Evolutionary conservation across 1,140 invertebrate species (phyloP).

Genomic region (Hirudo medicinalis): DNA sequence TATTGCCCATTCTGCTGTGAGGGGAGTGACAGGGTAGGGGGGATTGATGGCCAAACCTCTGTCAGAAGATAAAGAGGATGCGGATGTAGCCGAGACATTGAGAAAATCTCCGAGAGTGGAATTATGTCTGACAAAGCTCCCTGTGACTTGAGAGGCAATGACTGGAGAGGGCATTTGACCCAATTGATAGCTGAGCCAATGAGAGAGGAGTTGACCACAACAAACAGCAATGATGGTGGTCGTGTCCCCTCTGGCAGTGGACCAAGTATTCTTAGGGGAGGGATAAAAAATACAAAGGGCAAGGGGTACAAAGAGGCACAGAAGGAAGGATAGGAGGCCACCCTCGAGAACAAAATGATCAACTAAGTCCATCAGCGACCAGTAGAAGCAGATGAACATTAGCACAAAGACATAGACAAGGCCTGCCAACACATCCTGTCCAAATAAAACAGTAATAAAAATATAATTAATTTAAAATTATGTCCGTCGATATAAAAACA

Average conservation of each 20-base stretch:
- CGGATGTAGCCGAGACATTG: neutral
- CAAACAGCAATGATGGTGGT: conserved; percentile 62
- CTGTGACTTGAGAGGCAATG: conserved; percentile 23
- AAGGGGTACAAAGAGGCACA: conserved; percentile 52
- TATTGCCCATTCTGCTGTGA: conserved; percentile 60
- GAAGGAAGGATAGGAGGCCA: conserved; percentile 51
- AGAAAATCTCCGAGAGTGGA: conserved; percentile 18
- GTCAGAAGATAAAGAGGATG: too few species aligned
- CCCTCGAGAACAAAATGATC: conserved; percentile 58
- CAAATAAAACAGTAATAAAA: neutral
- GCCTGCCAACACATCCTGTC: conserved; percentile 45
- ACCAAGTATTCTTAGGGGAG: conserved; percentile 42
- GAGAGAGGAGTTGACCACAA: conserved; percentile 62
- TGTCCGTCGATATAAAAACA: too few species aligned
- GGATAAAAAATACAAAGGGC: conserved; percentile 54
- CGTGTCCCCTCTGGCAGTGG: conserved; percentile 61
- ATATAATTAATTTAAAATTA: neutral
- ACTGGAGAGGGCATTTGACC: conserved; percentile 47
- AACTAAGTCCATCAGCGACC: conserved; percentile 58
- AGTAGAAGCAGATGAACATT: conserved; percentile 49
- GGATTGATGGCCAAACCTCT: conserved; percentile 45
- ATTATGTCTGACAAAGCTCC: conserved; percentile 27
- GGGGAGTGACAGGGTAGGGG: conserved; percentile 42
- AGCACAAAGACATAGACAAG: conserved; percentile 53
- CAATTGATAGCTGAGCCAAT: conserved; percentile 67